Conservation (phyloP, 1,140 invertebrate species). For the Zaprionus inermis region DNA sequence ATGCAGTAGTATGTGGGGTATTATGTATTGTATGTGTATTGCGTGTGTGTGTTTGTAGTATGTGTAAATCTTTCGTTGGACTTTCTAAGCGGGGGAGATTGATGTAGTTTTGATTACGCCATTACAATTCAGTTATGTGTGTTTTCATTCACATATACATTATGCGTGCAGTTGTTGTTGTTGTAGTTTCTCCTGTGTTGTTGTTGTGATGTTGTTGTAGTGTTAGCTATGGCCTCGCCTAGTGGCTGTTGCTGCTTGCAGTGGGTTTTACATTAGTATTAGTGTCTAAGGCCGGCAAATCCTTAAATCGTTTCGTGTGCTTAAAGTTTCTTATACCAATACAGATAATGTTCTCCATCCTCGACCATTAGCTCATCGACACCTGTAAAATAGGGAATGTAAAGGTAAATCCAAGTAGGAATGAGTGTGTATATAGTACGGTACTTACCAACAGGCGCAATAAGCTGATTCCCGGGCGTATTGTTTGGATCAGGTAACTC, state of each 20-base stretch:
- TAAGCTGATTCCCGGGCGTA: slow-evolving; percentile 92
- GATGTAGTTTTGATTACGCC: slow-evolving; percentile 68
- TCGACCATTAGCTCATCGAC: slow-evolving; percentile 93
- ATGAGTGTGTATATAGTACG: neutral
- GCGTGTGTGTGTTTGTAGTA: neutral
- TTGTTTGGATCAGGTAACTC: slow-evolving; percentile 90
- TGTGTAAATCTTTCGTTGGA: slow-evolving; percentile 10
- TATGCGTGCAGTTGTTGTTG: slow-evolving; percentile 36
- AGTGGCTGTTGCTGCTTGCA: slow-evolving; percentile 32
- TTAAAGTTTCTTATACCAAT: slow-evolving; percentile 96
- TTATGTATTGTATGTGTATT: slow-evolving; percentile 1
- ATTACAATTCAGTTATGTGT: slow-evolving; percentile 57
- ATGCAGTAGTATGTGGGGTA: neutral
- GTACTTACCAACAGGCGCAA: slow-evolving; percentile 91
- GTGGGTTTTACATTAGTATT: slow-evolving; percentile 56
- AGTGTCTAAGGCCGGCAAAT: slow-evolving; percentile 68
- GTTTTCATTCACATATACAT: slow-evolving; percentile 28
- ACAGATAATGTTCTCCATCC: slow-evolving; percentile 93
- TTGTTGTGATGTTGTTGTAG: slow-evolving; percentile 25
- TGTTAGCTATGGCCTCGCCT: slow-evolving; percentile 47
- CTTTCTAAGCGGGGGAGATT: slow-evolving; percentile 13
- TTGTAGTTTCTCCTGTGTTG: slow-evolving; percentile 35
- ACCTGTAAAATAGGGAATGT: slow-evolving; percentile 85
- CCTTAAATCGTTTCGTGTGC: slow-evolving; percentile 35
- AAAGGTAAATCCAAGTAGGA: neutral